A percentile compares a stretch with the other conserved stretches of the same genome.
phyloP scores from a whole-genome alignment of 1,140 invertebrate genomes.

The Eubasilissa regina region DNA sequence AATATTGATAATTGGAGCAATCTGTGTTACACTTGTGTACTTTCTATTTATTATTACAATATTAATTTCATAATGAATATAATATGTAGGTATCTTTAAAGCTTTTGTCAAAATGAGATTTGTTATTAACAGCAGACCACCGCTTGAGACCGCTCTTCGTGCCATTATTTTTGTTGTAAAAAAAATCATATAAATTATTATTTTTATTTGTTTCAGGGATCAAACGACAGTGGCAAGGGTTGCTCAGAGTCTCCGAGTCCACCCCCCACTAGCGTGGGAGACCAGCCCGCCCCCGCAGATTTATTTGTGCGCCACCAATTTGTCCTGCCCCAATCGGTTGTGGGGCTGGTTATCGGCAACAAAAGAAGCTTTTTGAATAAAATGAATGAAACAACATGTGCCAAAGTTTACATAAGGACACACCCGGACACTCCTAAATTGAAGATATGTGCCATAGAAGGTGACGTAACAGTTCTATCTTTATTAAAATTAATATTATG shows the following conservation, averaged over 20 bases:
- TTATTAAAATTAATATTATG: no score
- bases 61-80: no score
- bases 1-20: no score
- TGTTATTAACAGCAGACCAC: no score
- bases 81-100: no score
- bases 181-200: no score
- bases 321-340: constrained; percentile 83
- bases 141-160: no score
- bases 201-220: constrained; percentile 71
- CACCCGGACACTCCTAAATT: constrained; percentile 80
- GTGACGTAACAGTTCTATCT: constrained; percentile 64
- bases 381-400: constrained; percentile 85
- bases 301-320: constrained; percentile 76
- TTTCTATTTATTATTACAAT: no score
- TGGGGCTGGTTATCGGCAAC: constrained; percentile 91
- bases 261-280: constrained; percentile 68
- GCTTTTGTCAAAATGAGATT: no score
- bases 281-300: constrained; percentile 31
- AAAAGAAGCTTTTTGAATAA: constrained; percentile 86
- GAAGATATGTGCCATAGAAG: constrained; percentile 90
- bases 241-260: constrained; percentile 79
- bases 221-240: constrained; percentile 84
- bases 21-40: no score
- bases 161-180: no score
- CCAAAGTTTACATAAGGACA: constrained; percentile 84